Conservation (phyloP, 2,888 invertebrate species). For the Charanyca ferruginea region DNA sequence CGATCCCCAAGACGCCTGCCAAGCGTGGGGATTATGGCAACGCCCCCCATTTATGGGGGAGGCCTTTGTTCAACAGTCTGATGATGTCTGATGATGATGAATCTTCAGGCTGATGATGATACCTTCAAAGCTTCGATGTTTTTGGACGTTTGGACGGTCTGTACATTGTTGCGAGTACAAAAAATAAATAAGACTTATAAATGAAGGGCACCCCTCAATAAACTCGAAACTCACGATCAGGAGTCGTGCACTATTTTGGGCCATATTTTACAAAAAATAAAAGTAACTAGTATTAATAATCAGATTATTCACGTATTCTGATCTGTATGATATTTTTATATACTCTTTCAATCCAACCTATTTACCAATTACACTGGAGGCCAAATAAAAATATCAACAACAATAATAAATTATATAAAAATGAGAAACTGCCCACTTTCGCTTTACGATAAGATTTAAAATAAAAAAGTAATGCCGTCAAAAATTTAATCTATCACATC, state of each 20-base stretch:
- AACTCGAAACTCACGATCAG: background rate
- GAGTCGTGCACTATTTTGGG: background rate
- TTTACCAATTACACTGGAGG: slow-evolving; percentile 13
- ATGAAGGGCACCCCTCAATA: no score
- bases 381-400: slow-evolving; percentile 20
- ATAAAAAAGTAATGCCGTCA: slow-evolving; percentile 24
- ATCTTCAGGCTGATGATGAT: no score
- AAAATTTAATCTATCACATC: slow-evolving; percentile 14
- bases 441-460: slow-evolving; percentile 5
- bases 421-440: slow-evolving; percentile 28
- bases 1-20: no score
- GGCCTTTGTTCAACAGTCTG: no score
- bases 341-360: background rate
- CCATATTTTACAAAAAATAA: background rate
- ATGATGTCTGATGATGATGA: no score
- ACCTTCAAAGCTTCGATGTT: no score
- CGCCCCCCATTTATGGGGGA: no score
- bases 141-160: no score
- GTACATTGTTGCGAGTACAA: no score
- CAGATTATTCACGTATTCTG: background rate
- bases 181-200: no score
- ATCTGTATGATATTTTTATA: background rate
- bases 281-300: background rate
- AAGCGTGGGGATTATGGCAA: no score
- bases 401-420: slow-evolving; percentile 41